A percentile compares a stretch with the other conserved stretches of the same genome.
Conservation (phyloP, 2,113 vertebrate genomes). For the Brienomyrus longianalis region DNA sequence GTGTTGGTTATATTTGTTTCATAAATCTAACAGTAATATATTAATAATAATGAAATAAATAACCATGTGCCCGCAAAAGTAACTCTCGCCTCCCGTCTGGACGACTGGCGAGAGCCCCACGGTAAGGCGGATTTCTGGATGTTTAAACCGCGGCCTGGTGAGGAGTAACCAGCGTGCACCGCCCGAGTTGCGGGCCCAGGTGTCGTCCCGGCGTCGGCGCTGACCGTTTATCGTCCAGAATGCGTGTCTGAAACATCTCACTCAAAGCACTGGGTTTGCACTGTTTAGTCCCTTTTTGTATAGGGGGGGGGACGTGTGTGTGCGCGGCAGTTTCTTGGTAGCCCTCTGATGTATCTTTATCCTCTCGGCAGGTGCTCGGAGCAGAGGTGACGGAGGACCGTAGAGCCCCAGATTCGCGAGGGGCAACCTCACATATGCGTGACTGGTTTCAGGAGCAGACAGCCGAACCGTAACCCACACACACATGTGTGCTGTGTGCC, state of each 20-base stretch:
- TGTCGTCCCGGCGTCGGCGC: not conserved
- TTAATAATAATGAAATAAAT: not conserved
- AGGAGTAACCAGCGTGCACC: not conserved
- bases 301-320: not conserved
- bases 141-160: not conserved
- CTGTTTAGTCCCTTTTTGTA: not conserved
- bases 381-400: not conserved
- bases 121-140: not conserved
- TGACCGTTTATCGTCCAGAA: not conserved
- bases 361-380: not conserved
- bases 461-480: slow-evolving; percentile 14
- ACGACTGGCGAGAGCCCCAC: not conserved
- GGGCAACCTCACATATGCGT: not conserved
- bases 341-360: not conserved
- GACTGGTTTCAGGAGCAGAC: not conserved
- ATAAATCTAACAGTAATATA: not conserved
- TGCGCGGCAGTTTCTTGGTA: not conserved
- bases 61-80: not conserved
- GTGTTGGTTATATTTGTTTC: not conserved
- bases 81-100: not conserved
- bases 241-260: not conserved
- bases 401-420: not conserved
- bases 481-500: slow-evolving; percentile 61
- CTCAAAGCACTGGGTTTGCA: not conserved
- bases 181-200: not conserved